Percentiles rank a stretch among this genome's conserved stretches.
phyloP scores from a whole-genome alignment of 2,113 vertebrate species.

The Prionailurus viverrinus region DNA sequence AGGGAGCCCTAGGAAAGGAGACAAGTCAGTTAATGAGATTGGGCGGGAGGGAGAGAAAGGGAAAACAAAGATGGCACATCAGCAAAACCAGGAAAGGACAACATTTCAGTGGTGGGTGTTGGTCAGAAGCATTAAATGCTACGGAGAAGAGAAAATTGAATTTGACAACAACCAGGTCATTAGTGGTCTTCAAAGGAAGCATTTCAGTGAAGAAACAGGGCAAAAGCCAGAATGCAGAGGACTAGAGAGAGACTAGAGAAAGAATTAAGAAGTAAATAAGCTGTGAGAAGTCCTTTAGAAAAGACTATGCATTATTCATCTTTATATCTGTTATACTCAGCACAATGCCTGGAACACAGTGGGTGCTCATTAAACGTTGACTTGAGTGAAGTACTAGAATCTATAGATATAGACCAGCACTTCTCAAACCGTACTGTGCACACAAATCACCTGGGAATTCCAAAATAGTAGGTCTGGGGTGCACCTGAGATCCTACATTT shows the following conservation, averaged over 20 bases:
- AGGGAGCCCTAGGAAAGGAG: not conserved
- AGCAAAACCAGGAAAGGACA: slow-evolving; percentile 58
- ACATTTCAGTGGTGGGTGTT: slow-evolving; percentile 65
- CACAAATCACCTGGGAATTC: slow-evolving; percentile 56
- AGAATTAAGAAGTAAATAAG: slow-evolving; percentile 75
- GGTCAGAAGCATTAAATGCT: slow-evolving; percentile 67
- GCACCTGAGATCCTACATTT: not conserved
- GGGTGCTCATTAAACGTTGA: slow-evolving; percentile 77
- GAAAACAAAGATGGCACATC: slow-evolving; percentile 35
- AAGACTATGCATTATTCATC: slow-evolving; percentile 71
- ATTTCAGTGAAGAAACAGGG: slow-evolving; percentile 59
- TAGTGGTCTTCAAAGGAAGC: slow-evolving; percentile 75
- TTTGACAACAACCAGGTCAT: slow-evolving; percentile 75
- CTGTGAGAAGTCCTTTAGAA: slow-evolving; percentile 67
- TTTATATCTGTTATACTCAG: slow-evolving; percentile 62
- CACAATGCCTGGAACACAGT: slow-evolving; percentile 62
- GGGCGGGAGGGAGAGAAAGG: not conserved
- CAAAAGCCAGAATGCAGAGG: slow-evolving; percentile 58
- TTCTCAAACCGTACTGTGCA: slow-evolving; percentile 43
- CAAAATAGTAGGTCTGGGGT: not conserved
- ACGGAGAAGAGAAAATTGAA: slow-evolving; percentile 74
- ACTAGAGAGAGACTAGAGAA: slow-evolving; percentile 1
- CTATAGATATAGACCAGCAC: slow-evolving; percentile 29
- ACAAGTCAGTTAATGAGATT: not conserved
- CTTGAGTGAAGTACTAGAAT: slow-evolving; percentile 58